Evolutionary conservation across 2,888 invertebrate species (phyloP), one percentile per base, ranked within the genome.

Genomic region (Hirtodrosophila cameraria): DNA sequence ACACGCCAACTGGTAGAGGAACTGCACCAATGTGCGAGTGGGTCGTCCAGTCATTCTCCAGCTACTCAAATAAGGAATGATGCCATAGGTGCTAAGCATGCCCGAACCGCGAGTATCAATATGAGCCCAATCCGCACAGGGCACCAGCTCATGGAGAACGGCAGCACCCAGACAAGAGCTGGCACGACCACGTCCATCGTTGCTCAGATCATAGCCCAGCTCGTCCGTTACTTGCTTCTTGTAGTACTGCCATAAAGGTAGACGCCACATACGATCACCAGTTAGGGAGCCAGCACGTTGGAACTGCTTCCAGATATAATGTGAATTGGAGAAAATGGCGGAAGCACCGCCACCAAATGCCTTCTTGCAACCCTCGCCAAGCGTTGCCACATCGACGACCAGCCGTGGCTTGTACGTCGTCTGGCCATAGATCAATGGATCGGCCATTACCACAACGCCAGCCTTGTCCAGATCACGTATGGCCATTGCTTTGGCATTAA

Each of bases 401-500:
- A 92, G 85, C 13, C 90, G 90, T 0, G 93, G 92, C 35, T 92
- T 92, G 62, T 92, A 92, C 88, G 68, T 93, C 89, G 93, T 93
- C 68, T 95, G 93, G 3, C 96, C 95, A 89, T 96, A 96, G 30
- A 94, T 93, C 45, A 97, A 89, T 9, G 96, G 96, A 91, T 97
- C 97, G 1, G 96, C 96, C 77, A 97, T 91, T 3, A 95, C 93
- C 3, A 97, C 92, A 16, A 96, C 92, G 0, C 96, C 96, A 60
- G 96, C 96, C 30, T 95, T 94, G 75, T 96, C 95, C 0, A 89
- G 93, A 92, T 90, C 93, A 1, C 89, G 75, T 7, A 90, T 83
- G 3, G 89, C 88, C 65, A 91, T 46, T 85, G 93, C 89, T 50
- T 93, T 70, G 0, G 93, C 92, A 88, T 93, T 93, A 70, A 92